These are phyloP conservation scores for Pammene fasciana DNA, from an alignment of 2,888 invertebrate species.

Conservation along the genomic window DNA sequence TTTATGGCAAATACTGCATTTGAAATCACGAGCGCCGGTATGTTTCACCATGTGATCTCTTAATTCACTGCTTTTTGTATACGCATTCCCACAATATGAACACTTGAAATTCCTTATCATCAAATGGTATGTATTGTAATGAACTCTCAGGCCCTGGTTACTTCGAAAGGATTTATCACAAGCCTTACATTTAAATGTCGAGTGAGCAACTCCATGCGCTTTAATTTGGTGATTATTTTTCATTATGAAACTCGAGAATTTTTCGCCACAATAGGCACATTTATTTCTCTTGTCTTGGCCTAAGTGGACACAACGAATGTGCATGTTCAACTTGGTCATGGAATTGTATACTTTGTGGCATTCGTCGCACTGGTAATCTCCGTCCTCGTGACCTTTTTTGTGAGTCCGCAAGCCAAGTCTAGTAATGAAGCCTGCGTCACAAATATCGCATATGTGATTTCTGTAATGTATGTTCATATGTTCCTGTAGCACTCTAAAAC, in stretches of 20 bases:
- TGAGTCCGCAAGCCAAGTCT: slow-evolving; percentile 46
- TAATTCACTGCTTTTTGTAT: slow-evolving; percentile 56
- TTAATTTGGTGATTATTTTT: slow-evolving; percentile 36
- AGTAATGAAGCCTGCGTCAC: slow-evolving; percentile 52
- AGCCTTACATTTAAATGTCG: slow-evolving; percentile 53
- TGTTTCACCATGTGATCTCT: slow-evolving; percentile 64
- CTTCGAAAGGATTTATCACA: slow-evolving; percentile 48
- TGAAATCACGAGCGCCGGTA: slow-evolving; percentile 58
- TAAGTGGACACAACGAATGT: slow-evolving; percentile 54
- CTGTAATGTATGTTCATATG: slow-evolving; percentile 57
- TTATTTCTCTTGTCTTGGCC: slow-evolving; percentile 55
- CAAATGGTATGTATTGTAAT: not conserved
- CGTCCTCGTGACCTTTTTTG: slow-evolving; percentile 48
- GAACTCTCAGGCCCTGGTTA: not conserved
- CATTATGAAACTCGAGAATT: slow-evolving; percentile 48
- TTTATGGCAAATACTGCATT: slow-evolving; percentile 63
- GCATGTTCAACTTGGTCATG: slow-evolving; percentile 56
- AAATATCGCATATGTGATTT: slow-evolving; percentile 53
- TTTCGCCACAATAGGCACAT: slow-evolving; percentile 59
- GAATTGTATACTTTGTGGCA: slow-evolving; percentile 66
- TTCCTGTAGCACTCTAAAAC: slow-evolving; percentile 52
- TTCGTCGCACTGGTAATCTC: slow-evolving; percentile 68
- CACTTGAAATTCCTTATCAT: slow-evolving; percentile 42
- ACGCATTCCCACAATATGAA: slow-evolving; percentile 51
- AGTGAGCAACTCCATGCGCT: slow-evolving; percentile 48